Evolutionary conservation across 2,113 vertebrate species (phyloP), one percentile per base, ranked within the genome.

Genomic region (Eublepharis macularius): DNA sequence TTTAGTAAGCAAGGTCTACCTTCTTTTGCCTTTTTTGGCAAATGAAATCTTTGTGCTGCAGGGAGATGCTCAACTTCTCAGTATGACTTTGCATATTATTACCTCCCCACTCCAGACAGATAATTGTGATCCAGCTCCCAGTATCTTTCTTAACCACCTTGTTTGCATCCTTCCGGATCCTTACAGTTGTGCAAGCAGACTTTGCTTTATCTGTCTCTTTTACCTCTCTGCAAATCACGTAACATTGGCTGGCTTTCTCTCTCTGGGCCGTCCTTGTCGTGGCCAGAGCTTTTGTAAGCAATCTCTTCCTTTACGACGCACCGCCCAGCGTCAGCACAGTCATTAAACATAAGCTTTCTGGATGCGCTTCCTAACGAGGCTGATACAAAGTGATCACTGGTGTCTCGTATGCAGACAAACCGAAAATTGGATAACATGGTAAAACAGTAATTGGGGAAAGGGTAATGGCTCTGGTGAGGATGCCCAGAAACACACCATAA

Each of bases 301-400:
- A 32, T 57, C 73, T 49, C 21, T 63, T 26, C 16, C 73, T 84
- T 76, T 76, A 51, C 26, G 73, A 76, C 73, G 39, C 43, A 43
- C 39, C 57, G 66, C 34, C 70, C 54, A 51, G 73, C 41, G 9
- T 76, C 60, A 49, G 43, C 16, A 13, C 57, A 11, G 43, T 76
- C 60, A 68, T 76, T 76, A 84, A 76, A 43, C 73, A 84, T 76
- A 68, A 66, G 60, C 73, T 68, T 76, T 36, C 82, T 84, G 60
- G 82, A 66, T 32, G 17, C n/a, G 26, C 43, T 51, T 76, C n/a
- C 57, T 66, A 76, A 76, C n/a, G 32, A 75, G 73, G 63, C 82
- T 68, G 41, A 76, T 66, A 10, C 41, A 76, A 84, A 84, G 73
- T 76, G 73, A 84, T 74, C 60, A 76, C 60, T 76, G 82, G 43